These are phyloP conservation scores for Glyphotaelius pellucidus DNA, from an alignment of 2,888 invertebrate species.

Conservation along the genomic window DNA sequence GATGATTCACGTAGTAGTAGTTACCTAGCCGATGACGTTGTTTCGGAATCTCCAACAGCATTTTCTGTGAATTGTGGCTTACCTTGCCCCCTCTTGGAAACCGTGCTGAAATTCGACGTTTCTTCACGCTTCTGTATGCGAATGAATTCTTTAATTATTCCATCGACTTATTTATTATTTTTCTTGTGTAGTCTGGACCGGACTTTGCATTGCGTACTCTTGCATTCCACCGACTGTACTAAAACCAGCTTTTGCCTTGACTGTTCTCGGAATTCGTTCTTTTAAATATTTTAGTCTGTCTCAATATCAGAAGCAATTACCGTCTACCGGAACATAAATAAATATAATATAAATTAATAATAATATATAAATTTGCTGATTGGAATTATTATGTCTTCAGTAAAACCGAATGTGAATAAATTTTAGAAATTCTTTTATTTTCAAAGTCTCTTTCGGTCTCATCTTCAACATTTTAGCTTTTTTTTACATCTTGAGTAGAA, in stretches of 20 bases:
- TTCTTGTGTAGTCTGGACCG: slow-evolving; percentile 23
- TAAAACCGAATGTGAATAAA: background rate
- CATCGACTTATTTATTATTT: slow-evolving; percentile 11
- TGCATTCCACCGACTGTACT: slow-evolving; percentile 30
- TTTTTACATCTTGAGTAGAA: background rate
- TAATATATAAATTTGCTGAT: background rate
- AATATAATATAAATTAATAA: too few species aligned
- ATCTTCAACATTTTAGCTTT: background rate
- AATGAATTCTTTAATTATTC: slow-evolving; percentile 3
- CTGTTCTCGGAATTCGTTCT: slow-evolving; percentile 26
- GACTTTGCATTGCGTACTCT: slow-evolving; percentile 13
- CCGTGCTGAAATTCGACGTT: background rate
- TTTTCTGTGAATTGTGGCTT: background rate
- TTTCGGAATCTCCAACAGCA: slow-evolving; percentile 37
- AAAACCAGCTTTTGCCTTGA: slow-evolving; percentile 10
- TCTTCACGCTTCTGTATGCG: slow-evolving; percentile 5
- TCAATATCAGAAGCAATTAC: slow-evolving; percentile 8
- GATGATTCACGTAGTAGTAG: slow-evolving; percentile 40
- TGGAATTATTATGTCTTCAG: background rate
- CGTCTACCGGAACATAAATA: background rate
- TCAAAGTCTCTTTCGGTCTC: background rate
- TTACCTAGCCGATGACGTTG: slow-evolving; percentile 37
- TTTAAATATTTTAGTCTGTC: slow-evolving; percentile 30
- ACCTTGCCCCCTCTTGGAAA: slow-evolving; percentile 43
- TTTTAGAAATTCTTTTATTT: background rate